Conservation (phyloP, 1,140 invertebrate genomes). For the Lanistes nyassanus region DNA sequence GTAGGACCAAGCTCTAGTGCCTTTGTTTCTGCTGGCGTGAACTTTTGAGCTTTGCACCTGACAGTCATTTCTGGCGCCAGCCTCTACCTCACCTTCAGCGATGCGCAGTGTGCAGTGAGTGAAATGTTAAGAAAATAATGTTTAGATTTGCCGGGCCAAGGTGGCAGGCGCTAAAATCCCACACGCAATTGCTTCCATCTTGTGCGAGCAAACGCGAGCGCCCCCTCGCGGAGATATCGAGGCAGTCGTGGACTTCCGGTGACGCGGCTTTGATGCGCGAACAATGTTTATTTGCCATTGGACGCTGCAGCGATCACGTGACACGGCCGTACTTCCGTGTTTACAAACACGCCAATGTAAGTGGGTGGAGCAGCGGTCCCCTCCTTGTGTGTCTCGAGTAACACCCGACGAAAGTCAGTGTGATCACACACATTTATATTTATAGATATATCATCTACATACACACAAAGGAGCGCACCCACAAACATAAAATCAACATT, state of each 20-base stretch:
- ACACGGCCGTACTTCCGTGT: background rate
- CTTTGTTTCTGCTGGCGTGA: background rate
- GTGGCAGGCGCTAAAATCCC: constrained; percentile 11
- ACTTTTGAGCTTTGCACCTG: constrained; percentile 2
- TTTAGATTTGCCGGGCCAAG: constrained; percentile 8
- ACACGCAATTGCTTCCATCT: constrained; percentile 16
- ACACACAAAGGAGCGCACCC: too few relatives aligned
- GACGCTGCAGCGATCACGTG: constrained; percentile 5
- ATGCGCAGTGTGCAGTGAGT: background rate
- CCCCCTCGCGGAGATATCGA: background rate
- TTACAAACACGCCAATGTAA: background rate
- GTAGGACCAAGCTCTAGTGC: background rate
- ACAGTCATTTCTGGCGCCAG: constrained; percentile 3
- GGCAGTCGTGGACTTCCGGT: constrained; percentile 16
- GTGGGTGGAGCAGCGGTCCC: background rate
- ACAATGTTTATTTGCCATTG: constrained; percentile 13
- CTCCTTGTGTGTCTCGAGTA: too few relatives aligned
- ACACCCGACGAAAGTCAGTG: too few relatives aligned
- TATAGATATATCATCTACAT: too few relatives aligned
- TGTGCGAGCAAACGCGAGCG: background rate
- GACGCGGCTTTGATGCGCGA: constrained; percentile 19
- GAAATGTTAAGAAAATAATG: constrained; percentile 25
- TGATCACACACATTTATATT: too few relatives aligned
- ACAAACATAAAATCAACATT: too few relatives aligned
- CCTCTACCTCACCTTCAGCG: background rate